These are phyloP conservation scores for Iselma pallidipennis DNA, from an alignment of 2,888 invertebrate genomes.

Conservation along the genomic window DNA sequence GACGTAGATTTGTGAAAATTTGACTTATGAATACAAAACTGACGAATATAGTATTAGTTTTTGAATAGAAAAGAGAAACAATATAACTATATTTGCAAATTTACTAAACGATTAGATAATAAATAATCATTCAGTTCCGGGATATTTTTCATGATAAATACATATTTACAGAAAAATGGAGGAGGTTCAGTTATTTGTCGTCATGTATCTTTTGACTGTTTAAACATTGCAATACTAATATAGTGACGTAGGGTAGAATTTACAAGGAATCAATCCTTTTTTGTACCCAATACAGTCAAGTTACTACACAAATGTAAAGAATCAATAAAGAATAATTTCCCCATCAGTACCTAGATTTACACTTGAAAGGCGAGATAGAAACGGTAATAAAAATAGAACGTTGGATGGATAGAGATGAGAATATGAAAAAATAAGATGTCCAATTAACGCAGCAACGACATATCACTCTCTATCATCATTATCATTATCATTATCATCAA, in stretches of 20 bases:
- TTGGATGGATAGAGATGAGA: not conserved
- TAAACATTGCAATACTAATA: not conserved
- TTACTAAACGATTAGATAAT: not conserved
- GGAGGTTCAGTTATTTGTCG: not conserved
- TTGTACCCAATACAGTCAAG: no score
- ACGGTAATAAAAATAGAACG: no score
- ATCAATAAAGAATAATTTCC: no score
- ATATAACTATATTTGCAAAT: not conserved
- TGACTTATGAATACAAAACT: no score
- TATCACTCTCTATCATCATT: conserved; percentile 23
- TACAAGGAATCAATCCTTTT: no score
- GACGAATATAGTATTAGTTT: no score
- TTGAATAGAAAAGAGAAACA: not conserved
- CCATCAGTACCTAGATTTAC: not conserved
- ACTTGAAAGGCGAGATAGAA: no score
- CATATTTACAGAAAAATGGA: not conserved
- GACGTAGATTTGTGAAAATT: no score
- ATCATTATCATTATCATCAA: not conserved
- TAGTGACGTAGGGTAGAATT: no score
- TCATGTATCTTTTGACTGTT: not conserved
- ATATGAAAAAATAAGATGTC: conserved; percentile 25
- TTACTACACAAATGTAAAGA: no score
- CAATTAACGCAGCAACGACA: conserved; percentile 27
- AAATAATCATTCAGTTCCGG: not conserved
- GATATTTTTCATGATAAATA: not conserved